Evolutionary conservation across 2,797 vertebrate genomes (phyloP).

Genomic region (Sebastes nivosus): DNA sequence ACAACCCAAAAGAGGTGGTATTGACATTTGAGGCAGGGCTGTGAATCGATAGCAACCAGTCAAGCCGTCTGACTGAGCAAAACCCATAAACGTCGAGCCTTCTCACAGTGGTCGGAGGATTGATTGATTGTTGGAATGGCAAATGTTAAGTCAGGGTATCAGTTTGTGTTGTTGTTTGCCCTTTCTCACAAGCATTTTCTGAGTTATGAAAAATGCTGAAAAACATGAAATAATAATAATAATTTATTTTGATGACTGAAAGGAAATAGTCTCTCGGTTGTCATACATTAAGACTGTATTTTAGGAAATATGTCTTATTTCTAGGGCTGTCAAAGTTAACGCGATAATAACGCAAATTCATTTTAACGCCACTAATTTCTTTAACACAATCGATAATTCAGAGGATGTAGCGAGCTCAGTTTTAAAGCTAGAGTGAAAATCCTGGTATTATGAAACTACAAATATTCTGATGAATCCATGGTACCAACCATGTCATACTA

Average conservation of each 20-base stretch:
- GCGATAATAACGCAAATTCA: no score
- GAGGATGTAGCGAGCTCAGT: no score
- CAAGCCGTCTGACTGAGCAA: constrained; percentile 90
- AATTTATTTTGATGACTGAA: neutral
- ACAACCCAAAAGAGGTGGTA: constrained; percentile 89
- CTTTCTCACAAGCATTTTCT: constrained; percentile 26
- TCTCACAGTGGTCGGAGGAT: constrained; percentile 87
- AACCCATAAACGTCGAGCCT: constrained; percentile 89
- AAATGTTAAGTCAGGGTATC: constrained; percentile 83
- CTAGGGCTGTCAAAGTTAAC: no score
- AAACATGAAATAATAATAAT: neutral
- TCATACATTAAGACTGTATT: neutral
- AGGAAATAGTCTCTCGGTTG: neutral
- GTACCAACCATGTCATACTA: no score
- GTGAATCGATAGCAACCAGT: constrained; percentile 88
- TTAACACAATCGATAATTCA: no score
- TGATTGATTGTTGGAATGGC: constrained; percentile 89
- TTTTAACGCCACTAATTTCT: no score
- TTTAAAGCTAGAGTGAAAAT: no score
- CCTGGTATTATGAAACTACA: no score
- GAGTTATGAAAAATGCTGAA: constrained; percentile 8
- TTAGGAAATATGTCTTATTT: neutral
- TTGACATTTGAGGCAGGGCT: constrained; percentile 93
- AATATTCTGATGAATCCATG: no score
- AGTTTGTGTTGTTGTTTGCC: constrained; percentile 53